Evolutionary conservation across 64 coral and sea anemone genomes (phyloP), one percentile per base, ranked within the genome.

Genomic region (Anthopleura sola): DNA sequence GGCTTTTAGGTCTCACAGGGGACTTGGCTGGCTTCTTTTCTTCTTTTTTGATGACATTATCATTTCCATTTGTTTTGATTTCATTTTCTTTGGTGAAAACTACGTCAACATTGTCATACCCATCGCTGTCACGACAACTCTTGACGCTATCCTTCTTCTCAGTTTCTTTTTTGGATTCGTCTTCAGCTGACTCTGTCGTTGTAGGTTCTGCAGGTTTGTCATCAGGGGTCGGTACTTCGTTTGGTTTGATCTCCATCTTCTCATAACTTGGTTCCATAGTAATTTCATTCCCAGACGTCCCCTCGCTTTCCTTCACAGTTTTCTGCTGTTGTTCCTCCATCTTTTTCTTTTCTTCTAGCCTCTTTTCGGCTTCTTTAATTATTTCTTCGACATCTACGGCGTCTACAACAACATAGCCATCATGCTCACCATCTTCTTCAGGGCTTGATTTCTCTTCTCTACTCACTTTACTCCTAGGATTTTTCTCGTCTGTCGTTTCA

Each of bases 351-450:
- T 84, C 82, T 32, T 90, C 9, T 10, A 83, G 18, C 4, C 24
- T 29, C 17, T 49, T 53, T 49, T 83, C 82, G 14, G 82, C 51
- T 69, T 91, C 85, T 64, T 91, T 85, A 21, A 91, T 53, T 20
- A 91, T 84, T 74, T 91, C 84, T 68, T 91, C 89, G 28, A 60
- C 50, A 40, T 91, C 89, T 13, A 84, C 48, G 16, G 60, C 89
- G 51, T 91, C 89, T 3, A 91, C 84, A 5, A 86, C 33, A 37
- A 91, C 89, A 33, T 91, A 91, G 11, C 89, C 89, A 21, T 91
- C 89, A 5, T 55, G 28, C 0, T 90, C 88, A 10, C 18, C 20
- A 19, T 85, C 49, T 3, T 55, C 66, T 31, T 1, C 76, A 36
- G 64, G 29, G 8, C 21, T 12, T 15, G 26, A 15, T 51, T 76